Conservation (phyloP, 2,888 invertebrate species). For the Oxyscelio sp. region DNA sequence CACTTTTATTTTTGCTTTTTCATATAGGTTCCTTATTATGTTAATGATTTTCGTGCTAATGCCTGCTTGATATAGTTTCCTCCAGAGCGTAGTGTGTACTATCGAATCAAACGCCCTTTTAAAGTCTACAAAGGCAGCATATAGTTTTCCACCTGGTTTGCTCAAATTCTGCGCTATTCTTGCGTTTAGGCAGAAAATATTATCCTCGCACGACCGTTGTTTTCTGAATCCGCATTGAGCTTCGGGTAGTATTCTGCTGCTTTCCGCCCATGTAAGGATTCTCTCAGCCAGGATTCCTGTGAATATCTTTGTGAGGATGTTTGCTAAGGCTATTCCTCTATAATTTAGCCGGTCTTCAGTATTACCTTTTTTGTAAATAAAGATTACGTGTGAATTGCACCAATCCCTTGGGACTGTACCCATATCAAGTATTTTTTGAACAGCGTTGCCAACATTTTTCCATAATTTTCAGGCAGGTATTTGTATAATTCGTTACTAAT, state of each 20-base stretch:
- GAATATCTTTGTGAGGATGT: slow-evolving; percentile 70
- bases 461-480: slow-evolving; percentile 17
- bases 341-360: slow-evolving; percentile 69
- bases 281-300: slow-evolving; percentile 43
- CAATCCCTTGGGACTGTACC: slow-evolving; percentile 39
- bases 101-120: slow-evolving; percentile 73
- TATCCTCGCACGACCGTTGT: slow-evolving; percentile 73
- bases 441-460: no score
- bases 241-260: slow-evolving; percentile 71
- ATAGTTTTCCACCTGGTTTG: slow-evolving; percentile 63
- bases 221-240: slow-evolving; percentile 77
- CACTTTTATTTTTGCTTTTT: slow-evolving; percentile 43
- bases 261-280: slow-evolving; percentile 70
- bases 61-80: slow-evolving; percentile 47
- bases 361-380: slow-evolving; percentile 74
- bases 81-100: slow-evolving; percentile 68
- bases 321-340: slow-evolving; percentile 74
- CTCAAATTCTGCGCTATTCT: slow-evolving; percentile 53
- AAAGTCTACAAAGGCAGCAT: slow-evolving; percentile 76
- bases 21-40: slow-evolving; percentile 50
- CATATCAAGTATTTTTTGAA: background rate
- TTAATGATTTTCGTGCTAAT: slow-evolving; percentile 60
- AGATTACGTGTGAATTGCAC: slow-evolving; percentile 31
- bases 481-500: slow-evolving; percentile 57
- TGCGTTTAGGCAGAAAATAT: slow-evolving; percentile 74